phyloP scores from a whole-genome alignment of 2,888 invertebrate species.

The Drosophila suboccidentalis region DNA sequence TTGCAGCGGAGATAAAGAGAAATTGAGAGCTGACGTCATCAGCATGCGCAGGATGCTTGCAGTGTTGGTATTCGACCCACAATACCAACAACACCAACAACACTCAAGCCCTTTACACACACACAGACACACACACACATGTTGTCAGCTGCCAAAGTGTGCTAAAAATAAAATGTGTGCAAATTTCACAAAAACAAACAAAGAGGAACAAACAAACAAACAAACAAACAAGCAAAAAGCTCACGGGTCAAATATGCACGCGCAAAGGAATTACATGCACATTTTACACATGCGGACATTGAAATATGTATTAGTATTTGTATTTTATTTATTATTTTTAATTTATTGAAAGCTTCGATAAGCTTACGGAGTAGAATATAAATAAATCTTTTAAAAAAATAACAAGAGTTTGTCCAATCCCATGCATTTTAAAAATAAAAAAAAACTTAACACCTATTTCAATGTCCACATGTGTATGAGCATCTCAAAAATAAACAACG shows the following conservation, averaged over 20 bases:
- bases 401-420: too few species aligned
- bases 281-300: too few species aligned
- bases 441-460: too few species aligned
- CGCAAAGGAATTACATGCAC: not conserved
- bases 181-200: conserved; percentile 34
- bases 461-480: not conserved
- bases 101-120: conserved; percentile 15
- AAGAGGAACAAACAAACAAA: conserved; percentile 24
- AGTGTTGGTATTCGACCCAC: conserved; percentile 29
- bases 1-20: conserved; percentile 1
- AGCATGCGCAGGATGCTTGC: conserved; percentile 26
- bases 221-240: conserved; percentile 28
- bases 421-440: too few species aligned
- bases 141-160: conserved; percentile 31
- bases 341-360: too few species aligned
- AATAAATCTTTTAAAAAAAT: too few species aligned
- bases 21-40: conserved; percentile 36
- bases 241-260: conserved; percentile 45
- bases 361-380: too few species aligned
- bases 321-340: too few species aligned
- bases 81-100: conserved; percentile 1
- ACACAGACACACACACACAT: not conserved
- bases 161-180: conserved; percentile 60
- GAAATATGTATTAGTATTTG: too few species aligned
- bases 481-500: not conserved